Evolutionary conservation across 2,113 vertebrate species (phyloP), one percentile per base, ranked within the genome.

Genomic region (Mesocricetus auratus): DNA sequence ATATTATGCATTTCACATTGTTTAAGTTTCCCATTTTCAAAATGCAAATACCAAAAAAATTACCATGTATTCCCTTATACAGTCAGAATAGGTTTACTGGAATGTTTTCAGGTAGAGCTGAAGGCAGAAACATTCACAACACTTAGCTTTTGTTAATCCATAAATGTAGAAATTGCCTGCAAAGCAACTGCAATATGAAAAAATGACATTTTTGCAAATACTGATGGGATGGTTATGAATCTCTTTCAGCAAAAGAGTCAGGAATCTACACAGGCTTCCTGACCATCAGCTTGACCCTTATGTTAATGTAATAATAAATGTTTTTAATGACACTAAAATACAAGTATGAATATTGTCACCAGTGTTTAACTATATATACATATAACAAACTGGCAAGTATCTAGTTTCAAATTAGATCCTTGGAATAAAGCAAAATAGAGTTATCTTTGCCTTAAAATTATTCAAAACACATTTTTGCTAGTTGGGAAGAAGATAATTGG

Each of bases 51-150:
- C 75, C 87, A 95, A 90, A 94, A 94, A 96, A 94, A 86, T 86
- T 86, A 94, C 58, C 83, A 94, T 50, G 47, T 85, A 85, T 96
- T 91, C 78, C 73, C 83, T 81, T 77, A 93, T 97, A 98, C 96
- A 96, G 97, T 98, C 94, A 98, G 98, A 99, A 98, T 97, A 98
- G 94, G 93, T 98, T 98, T 98, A 98, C 98, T 98, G 97, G 98
- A 98, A 98, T 98, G 98, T 98, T 97, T 98, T 98, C 96, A 98
- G 98, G 98, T 96, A 98, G 91, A 98, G 94, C 90, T 94, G 93
- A 98, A 98, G 98, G 98, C 94, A 98, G 97, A 95, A 69, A 98
- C 97, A 97, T 97, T 97, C 91, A 98, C 96, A 98, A 98, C 97
- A 96, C 91, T 66, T 91, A 97, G 94, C 95, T 97, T 98, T 94